Conservation (phyloP, 2,888 invertebrate genomes). For the Nomada lathburiana region DNA sequence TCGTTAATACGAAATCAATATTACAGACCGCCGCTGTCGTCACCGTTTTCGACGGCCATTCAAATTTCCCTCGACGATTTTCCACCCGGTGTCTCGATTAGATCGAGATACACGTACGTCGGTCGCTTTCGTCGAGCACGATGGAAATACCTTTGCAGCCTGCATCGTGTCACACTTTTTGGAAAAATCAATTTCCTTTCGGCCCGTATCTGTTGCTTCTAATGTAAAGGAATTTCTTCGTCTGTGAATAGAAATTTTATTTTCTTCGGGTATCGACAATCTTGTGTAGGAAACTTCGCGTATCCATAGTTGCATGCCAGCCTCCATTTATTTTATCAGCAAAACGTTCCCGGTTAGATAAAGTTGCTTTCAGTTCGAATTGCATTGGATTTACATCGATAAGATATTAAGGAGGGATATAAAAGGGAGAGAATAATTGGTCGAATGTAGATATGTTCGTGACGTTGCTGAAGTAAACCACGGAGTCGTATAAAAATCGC, state of each 20-base stretch:
- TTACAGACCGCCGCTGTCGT: conserved; percentile 52
- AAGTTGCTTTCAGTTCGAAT: background rate
- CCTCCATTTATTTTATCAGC: too few species aligned
- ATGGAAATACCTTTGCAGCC: background rate
- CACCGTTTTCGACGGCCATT: conserved; percentile 40
- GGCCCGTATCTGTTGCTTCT: background rate
- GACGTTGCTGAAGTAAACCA: background rate
- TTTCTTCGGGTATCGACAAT: background rate
- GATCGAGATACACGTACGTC: background rate
- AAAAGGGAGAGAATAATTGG: background rate
- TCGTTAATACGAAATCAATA: conserved; percentile 69
- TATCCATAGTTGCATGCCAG: too few species aligned
- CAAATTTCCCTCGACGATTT: conserved; percentile 13
- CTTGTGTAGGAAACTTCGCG: background rate
- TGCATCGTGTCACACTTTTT: background rate
- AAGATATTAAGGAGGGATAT: background rate
- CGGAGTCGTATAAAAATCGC: background rate
- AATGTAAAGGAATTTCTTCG: too few species aligned
- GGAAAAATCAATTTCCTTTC: background rate
- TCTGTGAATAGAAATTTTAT: background rate
- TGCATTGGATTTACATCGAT: background rate
- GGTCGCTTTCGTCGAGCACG: background rate
- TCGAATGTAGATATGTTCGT: background rate
- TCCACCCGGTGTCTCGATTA: background rate
- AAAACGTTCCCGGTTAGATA: background rate